A percentile compares a stretch with the other conserved stretches of the same genome.
phyloP scores from a whole-genome alignment of 2,888 invertebrate species.

The Shargacucullia verbasci region DNA sequence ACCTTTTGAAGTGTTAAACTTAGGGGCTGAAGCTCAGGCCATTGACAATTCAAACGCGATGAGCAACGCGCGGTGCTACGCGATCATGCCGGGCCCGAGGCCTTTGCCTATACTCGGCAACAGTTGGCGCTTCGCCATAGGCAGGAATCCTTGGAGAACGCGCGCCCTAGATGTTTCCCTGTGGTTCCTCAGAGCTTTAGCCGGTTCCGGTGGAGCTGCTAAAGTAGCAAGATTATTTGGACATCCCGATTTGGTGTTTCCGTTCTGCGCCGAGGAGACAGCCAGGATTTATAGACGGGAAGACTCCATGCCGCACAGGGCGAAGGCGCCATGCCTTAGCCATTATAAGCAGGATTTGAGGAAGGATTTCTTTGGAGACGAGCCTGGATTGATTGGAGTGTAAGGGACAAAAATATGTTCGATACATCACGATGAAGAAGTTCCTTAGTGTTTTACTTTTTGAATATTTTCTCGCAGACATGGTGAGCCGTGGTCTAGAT shows the following conservation, averaged over 20 bases:
- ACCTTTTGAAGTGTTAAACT: conserved; percentile 55
- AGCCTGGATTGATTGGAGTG: conserved; percentile 93
- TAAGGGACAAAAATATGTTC: conserved; percentile 79
- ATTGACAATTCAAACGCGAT: conserved; percentile 77
- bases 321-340: conserved; percentile 92
- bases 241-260: conserved; percentile 93
- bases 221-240: conserved; percentile 92
- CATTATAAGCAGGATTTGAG: conserved; percentile 92
- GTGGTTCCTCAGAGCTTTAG: conserved; percentile 84
- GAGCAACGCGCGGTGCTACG: conserved; percentile 87
- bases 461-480: conserved; percentile 89
- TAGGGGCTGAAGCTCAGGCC: conserved; percentile 72
- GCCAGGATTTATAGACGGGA: conserved; percentile 92
- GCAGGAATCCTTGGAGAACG: conserved; percentile 81
- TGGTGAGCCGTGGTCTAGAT: conserved; percentile 95
- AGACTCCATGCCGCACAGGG: conserved; percentile 92
- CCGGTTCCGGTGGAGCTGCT: conserved; percentile 86
- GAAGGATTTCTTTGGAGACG: conserved; percentile 92
- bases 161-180: conserved; percentile 88
- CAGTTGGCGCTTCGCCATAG: conserved; percentile 93
- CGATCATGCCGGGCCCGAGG: conserved; percentile 93
- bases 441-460: conserved; percentile 11
- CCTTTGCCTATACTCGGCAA: conserved; percentile 93
- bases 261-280: conserved; percentile 93
- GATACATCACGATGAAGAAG: background rate